Conservation (phyloP, 1,140 invertebrate genomes). For the Meloidogyne chitwoodi region DNA sequence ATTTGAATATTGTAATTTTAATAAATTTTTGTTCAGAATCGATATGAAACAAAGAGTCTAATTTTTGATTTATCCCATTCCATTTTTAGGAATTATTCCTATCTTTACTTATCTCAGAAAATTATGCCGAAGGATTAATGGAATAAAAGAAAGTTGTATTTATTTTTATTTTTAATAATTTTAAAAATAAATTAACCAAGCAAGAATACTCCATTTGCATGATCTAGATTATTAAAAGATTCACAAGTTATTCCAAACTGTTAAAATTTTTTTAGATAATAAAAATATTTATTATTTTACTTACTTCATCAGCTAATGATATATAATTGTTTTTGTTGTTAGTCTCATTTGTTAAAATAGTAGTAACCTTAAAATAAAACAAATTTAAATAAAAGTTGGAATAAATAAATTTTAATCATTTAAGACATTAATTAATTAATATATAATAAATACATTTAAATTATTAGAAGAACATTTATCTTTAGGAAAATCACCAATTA, state of each 20-base stretch:
- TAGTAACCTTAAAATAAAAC: slow-evolving; percentile 10
- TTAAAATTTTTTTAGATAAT: no score
- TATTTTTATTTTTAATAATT: no score
- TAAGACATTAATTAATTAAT: background rate
- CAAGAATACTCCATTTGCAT: slow-evolving; percentile 15
- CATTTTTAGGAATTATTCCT: no score
- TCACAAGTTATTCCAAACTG: slow-evolving; percentile 19
- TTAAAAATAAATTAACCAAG: background rate
- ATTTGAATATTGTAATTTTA: no score
- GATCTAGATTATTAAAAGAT: background rate
- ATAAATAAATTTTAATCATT: no score
- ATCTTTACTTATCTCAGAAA: no score
- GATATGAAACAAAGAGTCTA: no score
- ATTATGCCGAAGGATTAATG: no score
- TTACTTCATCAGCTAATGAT: background rate
- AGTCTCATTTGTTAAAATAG: background rate
- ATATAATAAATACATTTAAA: slow-evolving; percentile 3
- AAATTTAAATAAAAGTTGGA: no score
- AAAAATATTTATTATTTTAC: background rate
- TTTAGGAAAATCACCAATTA: slow-evolving; percentile 21
- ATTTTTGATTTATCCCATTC: no score
- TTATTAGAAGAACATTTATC: background rate
- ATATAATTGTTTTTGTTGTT: background rate
- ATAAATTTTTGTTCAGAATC: no score
- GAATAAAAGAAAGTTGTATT: no score